phyloP scores from a whole-genome alignment of 2,797 vertebrate species.

The Triplophysa bombifrons region DNA sequence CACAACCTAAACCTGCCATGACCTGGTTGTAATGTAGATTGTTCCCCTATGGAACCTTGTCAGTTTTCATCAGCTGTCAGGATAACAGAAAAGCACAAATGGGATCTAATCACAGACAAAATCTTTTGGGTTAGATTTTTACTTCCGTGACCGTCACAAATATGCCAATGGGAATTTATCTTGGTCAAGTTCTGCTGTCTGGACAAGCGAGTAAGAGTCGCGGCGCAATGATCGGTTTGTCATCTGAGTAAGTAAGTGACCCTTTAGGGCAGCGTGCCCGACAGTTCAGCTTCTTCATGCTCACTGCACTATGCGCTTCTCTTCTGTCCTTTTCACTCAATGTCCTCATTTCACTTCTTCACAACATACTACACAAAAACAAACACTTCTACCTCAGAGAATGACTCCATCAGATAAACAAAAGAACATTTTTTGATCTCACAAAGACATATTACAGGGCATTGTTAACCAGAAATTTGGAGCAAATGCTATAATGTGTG shows the following conservation, averaged over 20 bases:
- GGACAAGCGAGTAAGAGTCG: slow-evolving; percentile 12
- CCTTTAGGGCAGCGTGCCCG: slow-evolving; percentile 9
- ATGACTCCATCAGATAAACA: slow-evolving; percentile 9
- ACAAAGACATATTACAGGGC: too few relatives aligned
- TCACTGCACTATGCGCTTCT: slow-evolving; percentile 17
- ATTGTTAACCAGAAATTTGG: too few relatives aligned
- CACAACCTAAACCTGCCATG: neutral
- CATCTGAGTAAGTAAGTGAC: slow-evolving; percentile 20
- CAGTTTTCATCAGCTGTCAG: neutral
- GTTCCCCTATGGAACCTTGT: too few relatives aligned
- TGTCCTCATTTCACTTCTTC: slow-evolving; percentile 29
- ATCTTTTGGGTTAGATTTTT: neutral
- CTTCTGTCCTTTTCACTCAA: slow-evolving; percentile 12
- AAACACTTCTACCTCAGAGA: slow-evolving; percentile 30
- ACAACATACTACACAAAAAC: slow-evolving; percentile 17
- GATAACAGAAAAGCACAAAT: neutral
- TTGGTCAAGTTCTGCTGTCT: slow-evolving; percentile 4
- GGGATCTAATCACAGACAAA: neutral
- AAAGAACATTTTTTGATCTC: neutral
- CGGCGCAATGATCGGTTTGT: slow-evolving; percentile 35
- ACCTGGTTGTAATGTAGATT: neutral
- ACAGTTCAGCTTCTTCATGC: slow-evolving; percentile 26
- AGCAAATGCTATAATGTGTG: neutral
- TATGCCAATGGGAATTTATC: slow-evolving; percentile 6
- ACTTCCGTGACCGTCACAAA: slow-evolving; percentile 5